Percentiles rank a stretch among this genome's conserved stretches.
phyloP scores from a whole-genome alignment of 2,888 invertebrate species.

The Andrena flavipes region DNA sequence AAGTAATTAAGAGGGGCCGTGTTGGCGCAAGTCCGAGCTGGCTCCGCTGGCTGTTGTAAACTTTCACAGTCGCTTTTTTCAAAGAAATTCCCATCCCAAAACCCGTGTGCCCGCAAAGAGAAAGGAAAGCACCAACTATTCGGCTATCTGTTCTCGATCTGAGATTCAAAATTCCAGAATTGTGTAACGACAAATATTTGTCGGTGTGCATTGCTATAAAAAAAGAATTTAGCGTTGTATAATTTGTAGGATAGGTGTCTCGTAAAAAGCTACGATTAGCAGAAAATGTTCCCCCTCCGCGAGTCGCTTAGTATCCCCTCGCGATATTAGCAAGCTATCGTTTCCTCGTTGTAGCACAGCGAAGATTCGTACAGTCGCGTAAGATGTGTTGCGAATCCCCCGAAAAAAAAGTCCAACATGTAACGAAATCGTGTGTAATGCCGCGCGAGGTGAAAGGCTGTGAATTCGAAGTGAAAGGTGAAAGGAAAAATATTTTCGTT shows the following conservation, averaged over 20 bases:
- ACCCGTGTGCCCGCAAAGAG: not conserved
- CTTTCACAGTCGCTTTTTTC: constrained; percentile 59
- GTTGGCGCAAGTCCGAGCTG: not conserved
- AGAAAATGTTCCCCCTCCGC: not conserved
- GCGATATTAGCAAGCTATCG: not conserved
- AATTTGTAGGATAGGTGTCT: not conserved
- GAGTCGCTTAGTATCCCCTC: not conserved
- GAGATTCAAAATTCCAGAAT: not conserved
- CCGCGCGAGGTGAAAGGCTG: constrained; percentile 74
- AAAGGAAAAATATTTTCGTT: constrained; percentile 71
- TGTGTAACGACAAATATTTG: not conserved
- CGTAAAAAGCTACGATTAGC: not conserved
- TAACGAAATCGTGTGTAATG: constrained; percentile 49
- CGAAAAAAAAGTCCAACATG: constrained; percentile 20
- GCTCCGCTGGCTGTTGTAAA: constrained; percentile 9
- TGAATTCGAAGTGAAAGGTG: constrained; percentile 77
- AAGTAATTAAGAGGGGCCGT: constrained; percentile 36
- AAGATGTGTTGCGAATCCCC: constrained; percentile 21
- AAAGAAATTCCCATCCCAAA: constrained; percentile 26
- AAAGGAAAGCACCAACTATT: constrained; percentile 46
- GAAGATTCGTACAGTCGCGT: not conserved
- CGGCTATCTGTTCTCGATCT: not conserved
- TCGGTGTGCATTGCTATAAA: not conserved
- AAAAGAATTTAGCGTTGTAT: not conserved
- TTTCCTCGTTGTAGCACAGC: not conserved